These are phyloP conservation scores for Rhynchonycteris naso DNA, from an alignment of 2,797 vertebrate species.

Conservation along the genomic window DNA sequence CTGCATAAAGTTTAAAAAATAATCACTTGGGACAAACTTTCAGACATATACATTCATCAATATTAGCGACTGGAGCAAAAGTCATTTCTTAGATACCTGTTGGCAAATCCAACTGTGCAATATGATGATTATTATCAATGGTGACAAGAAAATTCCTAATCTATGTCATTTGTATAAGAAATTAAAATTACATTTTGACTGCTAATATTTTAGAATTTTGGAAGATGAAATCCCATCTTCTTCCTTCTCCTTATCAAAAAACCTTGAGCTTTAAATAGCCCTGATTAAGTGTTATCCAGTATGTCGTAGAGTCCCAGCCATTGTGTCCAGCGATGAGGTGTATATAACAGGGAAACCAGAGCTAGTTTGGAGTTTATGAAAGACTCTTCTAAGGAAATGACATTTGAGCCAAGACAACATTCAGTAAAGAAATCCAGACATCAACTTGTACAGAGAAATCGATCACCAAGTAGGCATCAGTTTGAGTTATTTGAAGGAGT, in stretches of 20 bases:
- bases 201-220: conserved; percentile 37
- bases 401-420: not conserved
- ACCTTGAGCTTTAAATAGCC: not conserved
- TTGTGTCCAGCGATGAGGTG: not conserved
- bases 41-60: not conserved
- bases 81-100: conserved; percentile 2
- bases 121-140: not conserved
- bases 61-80: not conserved
- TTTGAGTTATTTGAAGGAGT: not conserved
- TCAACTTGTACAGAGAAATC: not conserved
- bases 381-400: not conserved
- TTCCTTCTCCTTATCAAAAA: not conserved
- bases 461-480: not conserved
- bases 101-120: not conserved
- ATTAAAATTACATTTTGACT: conserved; percentile 36
- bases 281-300: not conserved
- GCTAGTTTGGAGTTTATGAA: not conserved
- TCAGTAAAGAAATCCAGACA: conserved; percentile 52
- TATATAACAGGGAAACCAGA: not conserved
- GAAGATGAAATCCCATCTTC: not conserved
- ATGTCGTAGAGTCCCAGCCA: not conserved
- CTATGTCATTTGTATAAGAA: not conserved
- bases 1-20: not conserved
- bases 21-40: conserved; percentile 3
- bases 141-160: not conserved